Conservation (phyloP, 92 coral and sea anemone genomes). For the Porites cylindrica region DNA sequence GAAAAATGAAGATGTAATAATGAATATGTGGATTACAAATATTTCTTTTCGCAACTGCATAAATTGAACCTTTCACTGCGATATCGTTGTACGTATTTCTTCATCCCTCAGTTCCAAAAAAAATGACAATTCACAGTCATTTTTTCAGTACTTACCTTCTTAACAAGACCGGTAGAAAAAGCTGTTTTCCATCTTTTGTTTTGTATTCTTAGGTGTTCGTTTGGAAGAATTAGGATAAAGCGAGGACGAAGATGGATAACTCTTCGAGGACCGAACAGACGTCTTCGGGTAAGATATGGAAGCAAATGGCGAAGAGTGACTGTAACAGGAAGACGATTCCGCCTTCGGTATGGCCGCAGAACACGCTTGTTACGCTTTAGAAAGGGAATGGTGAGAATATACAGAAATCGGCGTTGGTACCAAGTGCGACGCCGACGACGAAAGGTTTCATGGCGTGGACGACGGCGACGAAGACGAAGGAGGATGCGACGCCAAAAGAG, state of each 20-base stretch:
- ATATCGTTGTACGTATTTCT: no score
- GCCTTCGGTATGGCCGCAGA: slow-evolving; percentile 7
- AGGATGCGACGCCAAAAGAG: slow-evolving; percentile 26
- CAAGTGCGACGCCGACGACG: neutral
- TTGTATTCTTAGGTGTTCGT: neutral
- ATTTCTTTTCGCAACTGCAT: no score
- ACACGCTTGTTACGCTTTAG: neutral
- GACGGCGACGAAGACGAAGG: slow-evolving; percentile 10
- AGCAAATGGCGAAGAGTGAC: neutral
- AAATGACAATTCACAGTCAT: no score
- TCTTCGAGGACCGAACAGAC: slow-evolving; percentile 16
- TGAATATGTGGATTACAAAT: no score
- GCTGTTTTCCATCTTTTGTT: no score
- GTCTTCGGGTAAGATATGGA: neutral
- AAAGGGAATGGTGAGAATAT: neutral
- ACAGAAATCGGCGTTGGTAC: slow-evolving; percentile 1
- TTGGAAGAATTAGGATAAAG: neutral
- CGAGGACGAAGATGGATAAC: slow-evolving; percentile 10
- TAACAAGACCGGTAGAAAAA: neutral
- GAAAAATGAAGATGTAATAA: no score
- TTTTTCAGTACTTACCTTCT: no score
- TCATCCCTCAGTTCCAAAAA: no score
- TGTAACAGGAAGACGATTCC: neutral
- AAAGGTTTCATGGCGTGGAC: slow-evolving; percentile 16
- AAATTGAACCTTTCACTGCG: no score